Evolutionary conservation across 2,888 invertebrate genomes (phyloP).

Genomic region (Strigamia transsilvanica): DNA sequence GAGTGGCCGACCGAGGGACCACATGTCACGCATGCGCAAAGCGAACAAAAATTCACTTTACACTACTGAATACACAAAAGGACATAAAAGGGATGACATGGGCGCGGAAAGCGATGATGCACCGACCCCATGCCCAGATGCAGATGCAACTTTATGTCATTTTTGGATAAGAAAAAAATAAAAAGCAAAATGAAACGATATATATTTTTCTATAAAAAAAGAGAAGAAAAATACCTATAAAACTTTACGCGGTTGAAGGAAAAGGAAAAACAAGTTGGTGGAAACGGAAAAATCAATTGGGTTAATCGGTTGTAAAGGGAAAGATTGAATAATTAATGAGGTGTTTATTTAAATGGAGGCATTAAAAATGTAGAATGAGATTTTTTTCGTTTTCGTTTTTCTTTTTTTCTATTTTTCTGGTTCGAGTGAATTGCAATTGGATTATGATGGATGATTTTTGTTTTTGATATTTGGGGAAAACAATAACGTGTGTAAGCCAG

Average conservation of each 20-base stretch:
- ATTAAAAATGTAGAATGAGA: neutral
- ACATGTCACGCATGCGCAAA: constrained; percentile 48
- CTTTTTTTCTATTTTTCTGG: neutral
- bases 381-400: neutral
- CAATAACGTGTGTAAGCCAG: no score
- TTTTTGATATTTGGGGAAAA: neutral
- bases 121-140: constrained; percentile 5
- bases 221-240: neutral
- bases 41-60: constrained; percentile 44
- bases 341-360: neutral
- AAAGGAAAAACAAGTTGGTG: neutral
- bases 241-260: neutral
- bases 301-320: neutral
- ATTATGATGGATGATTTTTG: constrained; percentile 2
- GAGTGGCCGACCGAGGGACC: constrained; percentile 45
- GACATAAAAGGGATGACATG: constrained; percentile 41
- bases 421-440: neutral
- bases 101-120: constrained; percentile 40
- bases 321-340: constrained; percentile 9
- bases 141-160: constrained; percentile 20
- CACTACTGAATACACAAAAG: constrained; percentile 44
- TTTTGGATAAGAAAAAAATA: neutral
- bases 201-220: neutral
- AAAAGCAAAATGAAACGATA: no score
- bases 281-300: constrained; percentile 8